A percentile compares a stretch with the other conserved stretches of the same genome.
phyloP scores from a whole-genome alignment of 2,113 vertebrate species.

The Megatriorchis doriae region DNA sequence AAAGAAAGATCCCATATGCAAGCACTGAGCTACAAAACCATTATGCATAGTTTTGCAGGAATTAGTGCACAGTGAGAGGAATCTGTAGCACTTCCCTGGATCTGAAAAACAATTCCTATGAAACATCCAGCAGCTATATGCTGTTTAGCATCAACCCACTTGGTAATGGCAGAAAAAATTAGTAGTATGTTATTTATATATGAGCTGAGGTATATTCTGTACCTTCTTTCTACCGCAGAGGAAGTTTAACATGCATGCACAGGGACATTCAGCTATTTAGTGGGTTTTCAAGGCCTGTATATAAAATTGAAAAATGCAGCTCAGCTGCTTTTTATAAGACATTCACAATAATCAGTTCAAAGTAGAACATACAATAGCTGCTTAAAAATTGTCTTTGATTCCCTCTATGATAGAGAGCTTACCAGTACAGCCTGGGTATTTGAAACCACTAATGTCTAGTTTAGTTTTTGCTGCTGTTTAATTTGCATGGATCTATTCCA shows the following conservation, averaged over 20 bases:
- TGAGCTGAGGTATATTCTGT: neutral
- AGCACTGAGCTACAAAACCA: neutral
- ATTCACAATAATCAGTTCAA: conserved; percentile 48
- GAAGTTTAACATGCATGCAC: fast-evolving
- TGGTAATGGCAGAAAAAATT: neutral
- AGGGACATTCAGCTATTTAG: neutral
- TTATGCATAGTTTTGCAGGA: neutral
- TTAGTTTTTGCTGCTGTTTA: conserved; percentile 17
- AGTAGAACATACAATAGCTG: conserved; percentile 40
- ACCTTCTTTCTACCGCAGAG: neutral
- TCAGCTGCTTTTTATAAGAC: conserved; percentile 61
- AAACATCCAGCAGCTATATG: neutral
- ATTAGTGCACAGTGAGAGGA: neutral
- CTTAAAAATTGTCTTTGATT: conserved; percentile 36
- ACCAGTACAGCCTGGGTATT: neutral
- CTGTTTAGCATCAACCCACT: neutral
- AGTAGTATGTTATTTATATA: neutral
- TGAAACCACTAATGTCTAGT: conserved; percentile 45
- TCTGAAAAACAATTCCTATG: neutral
- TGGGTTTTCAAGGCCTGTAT: conserved; percentile 49
- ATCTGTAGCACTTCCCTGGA: neutral
- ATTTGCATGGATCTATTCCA: conserved; percentile 43
- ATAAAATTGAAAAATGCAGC: conserved; percentile 45
- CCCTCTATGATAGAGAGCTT: conserved; percentile 5
- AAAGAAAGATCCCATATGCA: neutral